Evolutionary conservation across 2,113 vertebrate species (phyloP), one percentile per base, ranked within the genome.

Genomic region (Perognathus longimembris): DNA sequence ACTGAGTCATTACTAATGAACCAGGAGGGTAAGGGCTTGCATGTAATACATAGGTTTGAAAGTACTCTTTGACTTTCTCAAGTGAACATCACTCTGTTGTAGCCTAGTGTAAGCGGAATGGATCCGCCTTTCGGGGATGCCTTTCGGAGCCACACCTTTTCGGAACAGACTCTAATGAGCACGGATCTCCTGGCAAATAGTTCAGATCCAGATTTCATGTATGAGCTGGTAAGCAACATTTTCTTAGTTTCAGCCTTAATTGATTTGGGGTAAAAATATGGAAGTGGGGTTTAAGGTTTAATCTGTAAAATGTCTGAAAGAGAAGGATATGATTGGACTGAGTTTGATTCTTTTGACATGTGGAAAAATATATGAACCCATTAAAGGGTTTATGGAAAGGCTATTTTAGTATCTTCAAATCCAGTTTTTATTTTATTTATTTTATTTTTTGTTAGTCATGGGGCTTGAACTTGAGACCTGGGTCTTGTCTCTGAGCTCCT

Each of bases 121-220:
- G 99, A 99, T 97, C 99, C 99, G 98, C 99, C 99, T 98, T 99
- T 99, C 98, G 99, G 98, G 97, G 99, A 99, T 83, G 99, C 99
- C 97, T 99, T 99, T 99, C 99, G 99, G 97, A 99, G 99, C 98
- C 99, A 99, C 98, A 98, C 98, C 42, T 99, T 99, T 98, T 99
- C 99, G 95, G 99, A 99, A 98, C 99, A 99, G 98, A 99, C 98
- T 94, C 97, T 99, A 98, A 99, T 99, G 98, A 99, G 99, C 98
- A 99, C 99, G 42, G 99, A 99, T 95, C 98, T 99, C 96, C 98
- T 99, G 96, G 98, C 99, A 57, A 99, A 98, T 98, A 99, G 98
- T 98, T 99, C 99, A 45, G 99, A 99, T 97, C 99, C 99, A 97
- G 99, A 99, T 97, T 99, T 99, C 98, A 99, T 99, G 99, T 99